These are phyloP conservation scores for Eugnorisma glareosa DNA, from an alignment of 2,888 invertebrate species.

Conservation along the genomic window DNA sequence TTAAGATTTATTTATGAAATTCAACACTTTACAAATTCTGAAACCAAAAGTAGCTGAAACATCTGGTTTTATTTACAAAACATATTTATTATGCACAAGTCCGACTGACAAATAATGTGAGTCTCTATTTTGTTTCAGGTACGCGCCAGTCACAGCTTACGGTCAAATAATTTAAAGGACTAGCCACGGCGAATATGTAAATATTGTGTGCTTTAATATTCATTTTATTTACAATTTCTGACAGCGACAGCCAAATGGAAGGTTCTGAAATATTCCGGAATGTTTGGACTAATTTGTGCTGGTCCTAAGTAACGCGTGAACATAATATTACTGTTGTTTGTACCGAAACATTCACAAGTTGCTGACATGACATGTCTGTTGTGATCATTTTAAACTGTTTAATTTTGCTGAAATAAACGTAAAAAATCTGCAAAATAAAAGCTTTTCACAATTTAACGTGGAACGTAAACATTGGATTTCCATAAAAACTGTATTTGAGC, in stretches of 20 bases:
- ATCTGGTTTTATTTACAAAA: constrained; percentile 33
- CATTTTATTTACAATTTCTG: constrained; percentile 69
- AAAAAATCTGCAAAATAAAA: background rate
- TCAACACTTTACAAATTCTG: constrained; percentile 15
- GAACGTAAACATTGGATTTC: constrained; percentile 6
- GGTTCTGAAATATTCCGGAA: constrained; percentile 28
- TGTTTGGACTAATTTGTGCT: constrained; percentile 36
- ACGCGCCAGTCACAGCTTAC: constrained; percentile 56
- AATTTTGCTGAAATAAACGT: constrained; percentile 8
- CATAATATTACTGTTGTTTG: constrained; percentile 25
- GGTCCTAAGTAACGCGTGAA: constrained; percentile 27
- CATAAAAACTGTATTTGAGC: constrained; percentile 31
- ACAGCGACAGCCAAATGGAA: constrained; percentile 52
- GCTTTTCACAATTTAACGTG: background rate
- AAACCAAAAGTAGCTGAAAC: constrained; percentile 26
- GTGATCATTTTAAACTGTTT: constrained; percentile 16
- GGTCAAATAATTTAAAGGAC: constrained; percentile 53
- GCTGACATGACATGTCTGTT: constrained; percentile 19
- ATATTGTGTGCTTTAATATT: constrained; percentile 69
- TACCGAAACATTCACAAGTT: constrained; percentile 36
- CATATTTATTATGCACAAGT: constrained; percentile 29
- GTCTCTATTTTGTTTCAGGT: constrained; percentile 72
- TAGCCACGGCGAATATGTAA: constrained; percentile 64
- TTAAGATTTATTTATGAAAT: constrained; percentile 33
- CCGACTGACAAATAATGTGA: constrained; percentile 57